phyloP scores from a whole-genome alignment of 2,113 vertebrate genomes.

The Sylvia atricapilla region DNA sequence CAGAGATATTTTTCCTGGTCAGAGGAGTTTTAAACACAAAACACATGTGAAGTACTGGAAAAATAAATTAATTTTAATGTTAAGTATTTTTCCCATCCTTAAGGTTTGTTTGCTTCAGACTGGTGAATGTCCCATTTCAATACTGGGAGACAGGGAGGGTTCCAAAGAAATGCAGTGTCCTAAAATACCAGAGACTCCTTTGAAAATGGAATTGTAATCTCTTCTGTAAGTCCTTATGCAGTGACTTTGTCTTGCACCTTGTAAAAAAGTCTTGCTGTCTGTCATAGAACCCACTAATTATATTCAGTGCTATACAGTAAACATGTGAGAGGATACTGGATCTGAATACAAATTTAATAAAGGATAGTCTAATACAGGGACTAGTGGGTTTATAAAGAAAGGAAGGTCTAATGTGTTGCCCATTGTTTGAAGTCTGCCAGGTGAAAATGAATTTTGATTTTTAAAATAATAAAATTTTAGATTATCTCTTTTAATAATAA shows the following conservation, averaged over 20 bases:
- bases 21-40: neutral
- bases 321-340: neutral
- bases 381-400: neutral
- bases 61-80: neutral
- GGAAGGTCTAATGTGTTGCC: neutral
- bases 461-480: neutral
- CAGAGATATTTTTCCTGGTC: neutral
- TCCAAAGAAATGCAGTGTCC: neutral
- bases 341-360: constrained; percentile 1
- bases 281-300: neutral
- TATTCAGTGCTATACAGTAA: neutral
- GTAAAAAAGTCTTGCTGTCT: neutral
- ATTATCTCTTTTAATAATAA: neutral
- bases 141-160: neutral
- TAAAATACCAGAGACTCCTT: neutral
- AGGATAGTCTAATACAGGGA: neutral
- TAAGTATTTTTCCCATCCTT: neutral
- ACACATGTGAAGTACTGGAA: neutral
- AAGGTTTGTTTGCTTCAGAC: neutral
- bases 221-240: neutral
- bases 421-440: neutral
- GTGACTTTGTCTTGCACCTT: neutral
- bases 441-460: neutral
- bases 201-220: neutral
- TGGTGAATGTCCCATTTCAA: neutral